Conservation (phyloP, 2,113 vertebrate genomes). For the Lichenostomus cassidix region DNA sequence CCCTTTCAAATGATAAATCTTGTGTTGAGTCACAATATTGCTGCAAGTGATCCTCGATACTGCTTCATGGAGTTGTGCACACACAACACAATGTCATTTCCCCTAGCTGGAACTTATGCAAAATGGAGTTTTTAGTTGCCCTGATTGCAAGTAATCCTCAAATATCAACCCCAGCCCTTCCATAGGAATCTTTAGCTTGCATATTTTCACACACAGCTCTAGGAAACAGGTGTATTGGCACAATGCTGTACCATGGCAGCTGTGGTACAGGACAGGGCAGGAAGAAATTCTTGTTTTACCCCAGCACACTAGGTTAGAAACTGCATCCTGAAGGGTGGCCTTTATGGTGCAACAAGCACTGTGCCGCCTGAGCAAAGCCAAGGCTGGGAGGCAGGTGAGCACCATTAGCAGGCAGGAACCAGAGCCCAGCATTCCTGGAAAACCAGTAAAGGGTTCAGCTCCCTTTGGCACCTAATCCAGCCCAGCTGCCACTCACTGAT, state of each 20-base stretch:
- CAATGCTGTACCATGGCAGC: neutral
- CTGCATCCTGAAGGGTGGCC: neutral
- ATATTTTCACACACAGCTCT: neutral
- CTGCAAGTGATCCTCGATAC: neutral
- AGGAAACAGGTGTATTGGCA: neutral
- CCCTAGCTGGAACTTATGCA: neutral
- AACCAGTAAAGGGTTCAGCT: neutral
- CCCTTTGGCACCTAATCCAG: neutral
- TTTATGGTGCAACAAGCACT: neutral
- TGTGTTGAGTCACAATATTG: neutral
- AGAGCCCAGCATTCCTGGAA: neutral
- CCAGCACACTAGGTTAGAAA: neutral
- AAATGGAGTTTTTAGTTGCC: neutral
- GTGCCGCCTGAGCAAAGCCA: neutral
- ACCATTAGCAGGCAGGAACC: neutral
- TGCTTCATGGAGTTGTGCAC: neutral
- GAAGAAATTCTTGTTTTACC: neutral
- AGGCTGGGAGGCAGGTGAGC: neutral
- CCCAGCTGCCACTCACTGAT: neutral
- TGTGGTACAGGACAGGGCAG: neutral
- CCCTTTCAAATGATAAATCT: neutral
- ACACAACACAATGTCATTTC: neutral
- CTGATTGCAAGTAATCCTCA: neutral
- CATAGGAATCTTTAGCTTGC: neutral
- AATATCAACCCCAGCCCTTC: neutral